Base-by-base conservation (phyloP, 2,113 vertebrate species). In the Pagrus major region DNA sequence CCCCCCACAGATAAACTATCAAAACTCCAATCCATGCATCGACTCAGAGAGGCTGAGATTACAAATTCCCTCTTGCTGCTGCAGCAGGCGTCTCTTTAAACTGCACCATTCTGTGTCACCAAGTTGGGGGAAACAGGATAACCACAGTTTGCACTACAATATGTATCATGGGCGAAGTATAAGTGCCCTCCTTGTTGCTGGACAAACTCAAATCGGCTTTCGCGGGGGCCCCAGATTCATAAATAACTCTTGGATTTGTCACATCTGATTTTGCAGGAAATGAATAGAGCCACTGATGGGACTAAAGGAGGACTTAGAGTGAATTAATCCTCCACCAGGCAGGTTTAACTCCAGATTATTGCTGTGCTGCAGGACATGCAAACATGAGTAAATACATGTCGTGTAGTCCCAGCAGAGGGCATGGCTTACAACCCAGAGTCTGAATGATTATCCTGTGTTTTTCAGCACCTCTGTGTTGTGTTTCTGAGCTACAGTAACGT, bases 301-400 rank as follows among this genome's bases (percentile, higher is more conserved):
- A 71, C 74, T 71, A 44, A 51, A 71, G 67, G 33, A 66, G 49
- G 80, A 69, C 3, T 86, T 71, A 54, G 49, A 25, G 29, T 29
- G 63, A 61, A 71, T 86, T 67, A 86, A 83, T 81, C 85, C 58
- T 65, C 41, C 41, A 71, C 60, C 67, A 74, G 25, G 20, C 52
- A 80, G 74, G 64, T 81, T 85, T 85, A 70, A 54, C 54, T 67
- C 71, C 63, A 85, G 59, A 90, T 90, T 78, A 89, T 21, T n/a
- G 41, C 21, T 37, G 39, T 71, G 59, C 60, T 68, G 55, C 47
- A 74, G 49, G 61, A 70, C 16, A 83, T 61, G 56, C 61, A 78
- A 69, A 88, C 60, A 76, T 6, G 35, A 21, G 4, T 41, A 71
- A 80, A 86, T 12, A 49, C 41, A 77, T 58, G 63, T 47, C 33